Percentiles rank a stretch among this genome's conserved stretches.
These are phyloP conservation scores for Myotis davidii DNA, from an alignment of 2,113 vertebrate genomes.

Conservation along the genomic window DNA sequence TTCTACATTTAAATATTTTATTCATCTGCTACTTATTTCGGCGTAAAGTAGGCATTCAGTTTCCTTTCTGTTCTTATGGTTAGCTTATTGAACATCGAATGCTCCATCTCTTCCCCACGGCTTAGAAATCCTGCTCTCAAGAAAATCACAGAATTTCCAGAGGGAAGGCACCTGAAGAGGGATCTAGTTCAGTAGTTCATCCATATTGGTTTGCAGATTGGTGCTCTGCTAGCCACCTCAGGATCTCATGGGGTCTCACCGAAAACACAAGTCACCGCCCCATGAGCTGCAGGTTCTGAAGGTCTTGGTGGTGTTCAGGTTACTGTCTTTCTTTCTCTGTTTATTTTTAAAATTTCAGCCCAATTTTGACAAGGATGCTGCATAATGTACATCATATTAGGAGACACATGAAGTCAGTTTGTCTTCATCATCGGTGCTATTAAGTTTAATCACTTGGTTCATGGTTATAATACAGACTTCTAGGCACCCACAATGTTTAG, in stretches of 20 bases:
- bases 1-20: background rate
- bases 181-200: background rate
- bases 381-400: background rate
- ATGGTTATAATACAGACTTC: background rate
- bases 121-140: background rate
- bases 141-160: background rate
- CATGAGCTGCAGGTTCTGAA: background rate
- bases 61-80: background rate
- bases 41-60: background rate
- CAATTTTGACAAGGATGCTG: background rate
- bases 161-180: background rate
- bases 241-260: background rate
- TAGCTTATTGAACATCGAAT: background rate
- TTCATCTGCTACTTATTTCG: background rate
- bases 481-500: background rate
- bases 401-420: background rate
- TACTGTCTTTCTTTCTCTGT: background rate
- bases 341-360: background rate
- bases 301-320: background rate
- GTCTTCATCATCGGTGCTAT: background rate
- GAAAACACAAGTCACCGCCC: background rate
- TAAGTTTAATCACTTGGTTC: background rate
- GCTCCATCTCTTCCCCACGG: background rate
- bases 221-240: background rate
- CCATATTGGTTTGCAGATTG: background rate